Evolutionary conservation across 2,797 vertebrate species (phyloP).

Genomic region (Poeciliopsis turneri): DNA sequence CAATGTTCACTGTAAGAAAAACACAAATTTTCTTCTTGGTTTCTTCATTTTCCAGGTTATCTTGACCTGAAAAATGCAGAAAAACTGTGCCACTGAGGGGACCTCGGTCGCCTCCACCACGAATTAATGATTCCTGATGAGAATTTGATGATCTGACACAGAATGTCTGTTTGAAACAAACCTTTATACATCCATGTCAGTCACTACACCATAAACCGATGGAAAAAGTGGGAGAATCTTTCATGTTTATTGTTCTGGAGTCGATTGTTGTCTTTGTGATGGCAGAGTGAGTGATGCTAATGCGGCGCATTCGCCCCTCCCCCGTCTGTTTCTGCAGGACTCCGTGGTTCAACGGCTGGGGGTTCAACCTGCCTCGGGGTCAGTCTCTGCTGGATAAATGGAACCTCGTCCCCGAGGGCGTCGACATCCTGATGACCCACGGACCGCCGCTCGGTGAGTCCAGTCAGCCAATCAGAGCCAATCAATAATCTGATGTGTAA

Average conservation of each 20-base stretch:
- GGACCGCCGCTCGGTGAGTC: conserved; percentile 96
- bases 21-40: not conserved
- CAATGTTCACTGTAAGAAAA: not conserved
- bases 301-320: conserved; percentile 16
- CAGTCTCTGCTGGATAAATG: conserved; percentile 99
- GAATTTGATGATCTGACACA: not conserved
- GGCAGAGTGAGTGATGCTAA: conserved; percentile 15
- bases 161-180: conserved; percentile 3
- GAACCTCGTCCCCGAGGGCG: conserved; percentile 96
- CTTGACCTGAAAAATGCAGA: not conserved
- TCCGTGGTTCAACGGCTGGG: conserved; percentile 99
- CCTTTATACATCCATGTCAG: not conserved
- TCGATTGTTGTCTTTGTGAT: not conserved
- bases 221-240: conserved; percentile 2
- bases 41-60: not conserved
- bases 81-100: not conserved
- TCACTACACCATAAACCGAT: not conserved
- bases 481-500: too few relatives aligned
- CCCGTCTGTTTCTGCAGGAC: conserved; percentile 82
- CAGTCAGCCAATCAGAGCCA: conserved; percentile 67
- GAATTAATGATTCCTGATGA: not conserved
- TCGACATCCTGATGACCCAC: conserved; percentile 99
- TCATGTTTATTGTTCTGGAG: conserved; percentile 5
- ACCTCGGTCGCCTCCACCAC: not conserved
- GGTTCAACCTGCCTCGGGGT: conserved; percentile 97